Percentiles rank a stretch among this genome's conserved stretches.
Evolutionary conservation across 30 jellyfish, hydroid and myxozoan genomes (phyloP).

Genomic region (Hydra vulgaris): DNA sequence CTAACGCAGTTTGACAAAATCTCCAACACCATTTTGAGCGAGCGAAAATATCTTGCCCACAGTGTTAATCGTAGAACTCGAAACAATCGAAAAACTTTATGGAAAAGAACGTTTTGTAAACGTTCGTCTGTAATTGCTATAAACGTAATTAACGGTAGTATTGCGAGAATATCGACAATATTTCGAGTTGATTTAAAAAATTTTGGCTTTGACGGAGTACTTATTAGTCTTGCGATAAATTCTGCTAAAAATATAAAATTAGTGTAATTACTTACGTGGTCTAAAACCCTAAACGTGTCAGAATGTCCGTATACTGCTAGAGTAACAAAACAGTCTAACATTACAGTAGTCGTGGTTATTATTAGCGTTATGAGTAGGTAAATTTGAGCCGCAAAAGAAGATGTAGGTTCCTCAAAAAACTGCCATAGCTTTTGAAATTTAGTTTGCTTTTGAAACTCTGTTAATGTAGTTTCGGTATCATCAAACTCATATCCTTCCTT

Average conservation of each 20-base stretch:
- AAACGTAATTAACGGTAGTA: conserved; percentile 47
- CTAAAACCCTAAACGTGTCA: conserved; percentile 31
- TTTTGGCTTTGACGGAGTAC: conserved; percentile 44
- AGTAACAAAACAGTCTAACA: conserved; percentile 63
- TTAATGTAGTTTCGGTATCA: background rate
- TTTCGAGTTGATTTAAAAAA: conserved; percentile 36
- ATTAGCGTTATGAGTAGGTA: conserved; percentile 48
- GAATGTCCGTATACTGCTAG: conserved; percentile 26
- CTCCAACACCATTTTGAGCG: conserved; percentile 40
- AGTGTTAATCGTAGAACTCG: conserved; percentile 71
- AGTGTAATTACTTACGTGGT: background rate
- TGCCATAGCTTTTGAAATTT: conserved; percentile 34
- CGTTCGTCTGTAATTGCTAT: conserved; percentile 24
- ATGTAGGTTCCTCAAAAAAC: conserved; percentile 63
- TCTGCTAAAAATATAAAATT: conserved; percentile 29
- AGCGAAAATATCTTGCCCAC: conserved; percentile 44
- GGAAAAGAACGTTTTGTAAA: conserved; percentile 23
- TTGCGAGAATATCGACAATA: conserved; percentile 50
- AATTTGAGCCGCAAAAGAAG: conserved; percentile 56
- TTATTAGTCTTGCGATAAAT: conserved; percentile 32
- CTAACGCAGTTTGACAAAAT: conserved; percentile 48
- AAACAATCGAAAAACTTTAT: conserved; percentile 43
- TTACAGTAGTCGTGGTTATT: conserved; percentile 48
- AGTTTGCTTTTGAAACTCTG: background rate
- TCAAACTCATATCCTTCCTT: conserved; percentile 67